phyloP scores from a whole-genome alignment of 1,140 invertebrate genomes.

The Alviniconcha marisindica region DNA sequence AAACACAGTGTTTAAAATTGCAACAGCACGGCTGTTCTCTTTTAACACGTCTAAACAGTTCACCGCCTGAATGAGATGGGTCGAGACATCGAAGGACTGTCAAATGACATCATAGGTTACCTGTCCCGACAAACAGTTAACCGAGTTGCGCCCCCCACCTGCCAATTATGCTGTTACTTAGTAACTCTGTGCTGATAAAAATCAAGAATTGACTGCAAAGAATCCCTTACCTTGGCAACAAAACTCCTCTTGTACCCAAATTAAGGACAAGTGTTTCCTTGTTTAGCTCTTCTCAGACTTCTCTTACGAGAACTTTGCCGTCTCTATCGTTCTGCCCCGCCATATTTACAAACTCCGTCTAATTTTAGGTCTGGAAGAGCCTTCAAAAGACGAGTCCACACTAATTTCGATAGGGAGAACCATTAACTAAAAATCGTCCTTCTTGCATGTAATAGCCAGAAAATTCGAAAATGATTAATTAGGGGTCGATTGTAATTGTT shows the following conservation, averaged over 20 bases:
- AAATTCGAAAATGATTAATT: too few species aligned
- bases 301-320: not conserved
- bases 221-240: constrained; percentile 10
- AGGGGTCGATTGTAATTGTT: too few species aligned
- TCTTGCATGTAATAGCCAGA: too few species aligned
- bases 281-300: not conserved
- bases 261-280: not conserved
- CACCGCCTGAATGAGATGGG: not conserved
- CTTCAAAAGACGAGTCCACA: constrained; percentile 15
- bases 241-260: not conserved
- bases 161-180: constrained; percentile 18
- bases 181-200: constrained; percentile 2
- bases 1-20: too few species aligned
- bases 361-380: constrained; percentile 26
- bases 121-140: not conserved
- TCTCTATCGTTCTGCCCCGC: constrained; percentile 17
- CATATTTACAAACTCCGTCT: constrained; percentile 31
- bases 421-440: too few species aligned
- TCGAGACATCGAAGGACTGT: not conserved
- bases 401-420: too few species aligned
- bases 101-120: constrained; percentile 12
- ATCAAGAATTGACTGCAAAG: not conserved
- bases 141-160: constrained; percentile 6
- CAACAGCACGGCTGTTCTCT: too few species aligned
- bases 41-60: too few species aligned